Evolutionary conservation across 1,140 invertebrate genomes (phyloP).

Genomic region (Sarcophaga bullata): DNA sequence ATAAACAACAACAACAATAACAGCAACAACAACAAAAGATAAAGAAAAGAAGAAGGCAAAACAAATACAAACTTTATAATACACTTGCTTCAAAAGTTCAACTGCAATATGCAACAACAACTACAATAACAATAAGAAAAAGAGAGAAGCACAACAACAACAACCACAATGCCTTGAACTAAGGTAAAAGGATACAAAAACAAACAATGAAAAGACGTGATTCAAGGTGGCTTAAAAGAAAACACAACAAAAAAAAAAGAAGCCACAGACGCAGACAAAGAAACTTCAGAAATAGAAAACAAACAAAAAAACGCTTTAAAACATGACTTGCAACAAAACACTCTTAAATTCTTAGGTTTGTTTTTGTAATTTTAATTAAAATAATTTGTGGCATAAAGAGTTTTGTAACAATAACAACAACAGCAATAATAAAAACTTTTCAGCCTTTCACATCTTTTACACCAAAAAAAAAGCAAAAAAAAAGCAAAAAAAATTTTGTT

Average conservation of each 20-base stretch:
- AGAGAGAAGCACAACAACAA: too few relatives aligned
- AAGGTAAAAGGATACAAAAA: too few relatives aligned
- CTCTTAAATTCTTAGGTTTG: background rate
- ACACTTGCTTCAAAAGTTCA: background rate
- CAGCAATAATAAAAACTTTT: background rate
- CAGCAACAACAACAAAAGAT: background rate
- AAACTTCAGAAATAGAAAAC: background rate
- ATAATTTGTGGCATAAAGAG: background rate
- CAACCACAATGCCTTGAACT: too few relatives aligned
- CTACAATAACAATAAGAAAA: background rate
- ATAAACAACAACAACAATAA: background rate
- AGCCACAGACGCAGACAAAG: too few relatives aligned
- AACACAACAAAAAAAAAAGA: too few relatives aligned
- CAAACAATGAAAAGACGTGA: too few relatives aligned
- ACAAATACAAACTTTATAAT: background rate
- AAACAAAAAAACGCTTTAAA: background rate
- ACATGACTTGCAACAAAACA: background rate
- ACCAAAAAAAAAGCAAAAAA: too few relatives aligned
- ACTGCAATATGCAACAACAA: background rate
- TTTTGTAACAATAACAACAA: background rate
- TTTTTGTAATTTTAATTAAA: background rate
- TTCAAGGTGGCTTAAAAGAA: too few relatives aligned
- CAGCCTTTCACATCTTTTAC: background rate
- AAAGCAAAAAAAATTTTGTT: background rate
- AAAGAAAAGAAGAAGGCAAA: background rate